phyloP scores from a whole-genome alignment of 2,113 vertebrate species.

The Sebastes schlegelii region DNA sequence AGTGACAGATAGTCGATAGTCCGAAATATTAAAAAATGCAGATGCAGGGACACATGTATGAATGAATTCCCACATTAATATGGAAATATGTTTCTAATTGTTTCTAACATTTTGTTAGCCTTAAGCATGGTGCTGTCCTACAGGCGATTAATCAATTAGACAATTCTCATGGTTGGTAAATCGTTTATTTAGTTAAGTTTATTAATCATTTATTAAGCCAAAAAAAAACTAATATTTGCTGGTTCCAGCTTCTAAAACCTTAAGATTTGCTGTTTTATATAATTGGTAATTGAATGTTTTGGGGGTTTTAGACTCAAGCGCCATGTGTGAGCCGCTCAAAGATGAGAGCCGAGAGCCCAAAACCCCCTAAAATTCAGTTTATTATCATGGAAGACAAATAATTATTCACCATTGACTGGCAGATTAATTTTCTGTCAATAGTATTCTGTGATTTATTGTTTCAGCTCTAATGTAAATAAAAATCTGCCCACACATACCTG shows the following conservation, averaged over 20 bases:
- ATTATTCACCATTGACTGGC: not conserved
- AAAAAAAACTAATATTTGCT: not conserved
- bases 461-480: too few relatives aligned
- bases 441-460: too few relatives aligned
- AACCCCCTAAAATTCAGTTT: too few relatives aligned
- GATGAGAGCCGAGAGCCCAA: too few relatives aligned
- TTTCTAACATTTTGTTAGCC: not conserved
- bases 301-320: not conserved
- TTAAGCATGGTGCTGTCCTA: not conserved
- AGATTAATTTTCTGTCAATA: not conserved
- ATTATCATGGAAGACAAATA: too few relatives aligned
- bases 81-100: not conserved
- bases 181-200: not conserved
- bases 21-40: not conserved
- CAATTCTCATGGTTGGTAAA: not conserved
- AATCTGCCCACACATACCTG: constrained; percentile 17
- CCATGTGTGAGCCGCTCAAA: too few relatives aligned
- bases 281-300: not conserved
- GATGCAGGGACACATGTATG: not conserved
- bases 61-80: not conserved
- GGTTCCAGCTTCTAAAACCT: not conserved
- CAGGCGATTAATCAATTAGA: not conserved
- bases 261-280: not conserved
- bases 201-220: too few relatives aligned
- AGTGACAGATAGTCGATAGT: too few relatives aligned